Evolutionary conservation across 2,113 vertebrate species (phyloP).

Genomic region (Phrynocephalus versicolor): DNA sequence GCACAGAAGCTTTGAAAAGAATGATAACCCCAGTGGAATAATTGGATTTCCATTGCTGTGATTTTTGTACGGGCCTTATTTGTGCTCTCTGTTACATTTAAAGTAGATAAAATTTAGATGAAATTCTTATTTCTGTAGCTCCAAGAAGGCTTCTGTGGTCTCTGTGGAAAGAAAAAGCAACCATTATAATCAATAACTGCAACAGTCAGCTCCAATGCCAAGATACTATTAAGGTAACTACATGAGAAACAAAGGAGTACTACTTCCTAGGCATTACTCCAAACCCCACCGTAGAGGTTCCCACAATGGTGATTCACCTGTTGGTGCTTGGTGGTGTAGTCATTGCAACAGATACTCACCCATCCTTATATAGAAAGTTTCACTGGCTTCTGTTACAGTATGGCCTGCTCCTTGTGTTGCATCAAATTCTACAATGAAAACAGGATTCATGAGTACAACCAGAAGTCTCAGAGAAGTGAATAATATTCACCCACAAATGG

Average conservation of each 20-base stretch:
- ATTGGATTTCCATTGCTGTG: neutral
- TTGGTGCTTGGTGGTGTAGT: neutral
- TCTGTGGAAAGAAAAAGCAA: neutral
- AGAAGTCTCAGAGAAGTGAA: neutral
- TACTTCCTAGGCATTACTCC: too few species aligned
- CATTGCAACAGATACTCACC: neutral
- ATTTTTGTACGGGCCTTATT: neutral
- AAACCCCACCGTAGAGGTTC: too few species aligned
- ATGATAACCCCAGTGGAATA: neutral
- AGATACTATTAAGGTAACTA: neutral
- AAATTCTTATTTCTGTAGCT: neutral
- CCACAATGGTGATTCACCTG: neutral
- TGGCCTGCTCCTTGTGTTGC: neutral
- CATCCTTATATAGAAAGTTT: neutral
- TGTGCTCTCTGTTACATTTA: neutral
- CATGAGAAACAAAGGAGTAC: neutral
- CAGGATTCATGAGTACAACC: neutral
- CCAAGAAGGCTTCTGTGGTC: neutral
- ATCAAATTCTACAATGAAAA: conserved; percentile 10
- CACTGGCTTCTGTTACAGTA: neutral
- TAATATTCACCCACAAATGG: neutral
- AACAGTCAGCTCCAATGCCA: neutral
- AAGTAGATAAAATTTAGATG: neutral
- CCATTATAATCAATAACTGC: neutral
- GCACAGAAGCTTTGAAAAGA: neutral